Percentiles rank a stretch among this genome's conserved stretches.
phyloP scores from a whole-genome alignment of 37 sponge, comb jelly and placozoan genomes.

The Dysidea cf. avara region DNA sequence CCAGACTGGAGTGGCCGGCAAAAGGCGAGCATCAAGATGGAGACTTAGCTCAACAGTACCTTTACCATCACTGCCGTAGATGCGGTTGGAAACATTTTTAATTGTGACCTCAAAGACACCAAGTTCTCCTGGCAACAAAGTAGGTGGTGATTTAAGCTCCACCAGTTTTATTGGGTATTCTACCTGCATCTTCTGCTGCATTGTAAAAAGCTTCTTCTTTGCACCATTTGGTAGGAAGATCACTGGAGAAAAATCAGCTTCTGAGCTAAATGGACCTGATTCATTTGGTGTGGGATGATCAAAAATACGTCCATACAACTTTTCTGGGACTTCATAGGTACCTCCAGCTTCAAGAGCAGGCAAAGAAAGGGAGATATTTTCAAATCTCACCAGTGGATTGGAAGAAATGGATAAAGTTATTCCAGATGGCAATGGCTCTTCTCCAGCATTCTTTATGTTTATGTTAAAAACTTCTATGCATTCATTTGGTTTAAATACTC shows the following conservation, averaged over 20 bases:
- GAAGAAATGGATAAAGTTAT: slow-evolving; percentile 55
- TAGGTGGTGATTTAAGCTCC: slow-evolving; percentile 52
- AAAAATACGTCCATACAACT: slow-evolving; percentile 68
- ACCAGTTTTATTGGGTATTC: slow-evolving; percentile 71
- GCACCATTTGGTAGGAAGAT: slow-evolving; percentile 68
- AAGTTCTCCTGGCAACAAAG: slow-evolving; percentile 73
- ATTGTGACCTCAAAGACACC: slow-evolving; percentile 63
- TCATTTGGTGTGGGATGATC: slow-evolving; percentile 71
- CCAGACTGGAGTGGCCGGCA: too few relatives aligned
- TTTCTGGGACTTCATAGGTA: slow-evolving; percentile 37
- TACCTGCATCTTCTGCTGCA: slow-evolving; percentile 35
- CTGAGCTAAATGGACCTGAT: slow-evolving; percentile 54
- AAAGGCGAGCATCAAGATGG: slow-evolving; percentile 69
- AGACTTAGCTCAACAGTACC: slow-evolving; percentile 58
- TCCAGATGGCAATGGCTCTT: slow-evolving; percentile 67
- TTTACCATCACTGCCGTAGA: slow-evolving; percentile 70
- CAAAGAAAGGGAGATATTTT: slow-evolving; percentile 41
- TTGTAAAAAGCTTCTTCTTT: slow-evolving; percentile 54
- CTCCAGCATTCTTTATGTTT: slow-evolving; percentile 47
- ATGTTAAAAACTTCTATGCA: slow-evolving; percentile 33
- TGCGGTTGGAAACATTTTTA: slow-evolving; percentile 72
- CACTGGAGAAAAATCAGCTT: slow-evolving; percentile 48
- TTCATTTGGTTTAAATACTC: slow-evolving; percentile 63
- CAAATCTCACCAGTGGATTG: slow-evolving; percentile 70
- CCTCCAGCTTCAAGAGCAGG: slow-evolving; percentile 46